These are phyloP conservation scores for Ruditapes philippinarum DNA, from an alignment of 1,140 invertebrate genomes.

Conservation along the genomic window DNA sequence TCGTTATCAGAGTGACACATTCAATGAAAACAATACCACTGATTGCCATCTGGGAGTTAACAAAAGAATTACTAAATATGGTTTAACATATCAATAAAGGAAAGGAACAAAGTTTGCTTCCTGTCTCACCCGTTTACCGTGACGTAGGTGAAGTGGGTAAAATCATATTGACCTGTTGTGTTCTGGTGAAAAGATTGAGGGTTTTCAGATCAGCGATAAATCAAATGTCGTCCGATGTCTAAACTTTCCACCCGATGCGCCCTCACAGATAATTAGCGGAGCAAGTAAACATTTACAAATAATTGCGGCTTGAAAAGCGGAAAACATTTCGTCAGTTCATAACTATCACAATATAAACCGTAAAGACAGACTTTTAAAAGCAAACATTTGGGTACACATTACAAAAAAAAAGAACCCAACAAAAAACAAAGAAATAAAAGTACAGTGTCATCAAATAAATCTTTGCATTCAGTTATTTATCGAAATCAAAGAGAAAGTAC, in stretches of 20 bases:
- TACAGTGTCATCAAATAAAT: no score
- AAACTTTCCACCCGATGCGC: neutral
- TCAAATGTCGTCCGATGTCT: neutral
- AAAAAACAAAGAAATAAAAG: no score
- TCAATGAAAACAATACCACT: conserved; percentile 16
- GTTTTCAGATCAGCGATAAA: neutral
- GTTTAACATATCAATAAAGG: neutral
- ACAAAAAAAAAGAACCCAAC: no score
- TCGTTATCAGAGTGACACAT: neutral
- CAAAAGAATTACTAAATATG: neutral
- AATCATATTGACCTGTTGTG: neutral
- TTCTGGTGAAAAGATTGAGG: neutral
- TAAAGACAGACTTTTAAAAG: no score
- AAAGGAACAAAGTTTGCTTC: neutral
- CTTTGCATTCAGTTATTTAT: no score
- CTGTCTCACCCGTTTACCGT: neutral
- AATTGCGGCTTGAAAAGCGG: neutral
- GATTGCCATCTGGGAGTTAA: conserved; percentile 8
- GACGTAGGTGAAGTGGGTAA: neutral
- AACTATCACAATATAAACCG: no score
- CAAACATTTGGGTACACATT: no score
- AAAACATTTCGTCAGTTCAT: neutral
- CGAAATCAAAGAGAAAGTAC: no score
- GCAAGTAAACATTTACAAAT: neutral
- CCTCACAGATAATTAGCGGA: neutral